Evolutionary conservation across 2,797 vertebrate species (phyloP), one percentile per base, ranked within the genome.

Genomic region (Pseudochromis fuscus): DNA sequence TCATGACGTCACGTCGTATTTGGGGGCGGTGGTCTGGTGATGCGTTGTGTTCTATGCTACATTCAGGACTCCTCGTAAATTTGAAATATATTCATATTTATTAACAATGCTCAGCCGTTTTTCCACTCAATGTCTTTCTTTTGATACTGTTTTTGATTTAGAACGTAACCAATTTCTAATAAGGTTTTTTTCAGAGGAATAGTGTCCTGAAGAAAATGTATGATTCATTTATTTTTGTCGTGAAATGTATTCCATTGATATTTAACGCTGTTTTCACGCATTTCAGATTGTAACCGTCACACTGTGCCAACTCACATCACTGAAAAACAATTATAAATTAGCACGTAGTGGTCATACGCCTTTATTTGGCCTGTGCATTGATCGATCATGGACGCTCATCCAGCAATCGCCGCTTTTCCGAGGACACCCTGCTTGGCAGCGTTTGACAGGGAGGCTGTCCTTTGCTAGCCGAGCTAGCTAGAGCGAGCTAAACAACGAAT

Each of bases 401-500:
- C 16, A 0, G 0, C 37, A 58, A 31, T 7, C 0, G 0, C 40
- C 4, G 2, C 16, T 44, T 84, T 82, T 86, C 86, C 84, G 55
- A 75, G 0, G 9, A 7, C 18, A 33, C 11, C 2, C 52, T 0
- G 7, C 2, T 5, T 4, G 11, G 5, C 72, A 59, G 15, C 27
- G 12, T 45, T 60, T 89, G 84, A 89, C 83, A 84, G 78, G n/a
- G 44, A 73, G 78, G 67, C 61, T 86, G 72, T 76, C 83, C 82
- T 84, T 80, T 45, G 78, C 48, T 84, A 85, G 52, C 80, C 1
- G 52, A 51, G 53, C 45, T 79, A 83, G 62, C 71, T 45, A 16
- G 1, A 15, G 28, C 49, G n/a, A 83, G 76, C 71, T 75, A 74
- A 75, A 75, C 75, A 75, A 38, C 79, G n/a, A 49, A 23, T 21